These are phyloP conservation scores for Esox masquinongy DNA, from an alignment of 2,797 vertebrate genomes.

Conservation along the genomic window DNA sequence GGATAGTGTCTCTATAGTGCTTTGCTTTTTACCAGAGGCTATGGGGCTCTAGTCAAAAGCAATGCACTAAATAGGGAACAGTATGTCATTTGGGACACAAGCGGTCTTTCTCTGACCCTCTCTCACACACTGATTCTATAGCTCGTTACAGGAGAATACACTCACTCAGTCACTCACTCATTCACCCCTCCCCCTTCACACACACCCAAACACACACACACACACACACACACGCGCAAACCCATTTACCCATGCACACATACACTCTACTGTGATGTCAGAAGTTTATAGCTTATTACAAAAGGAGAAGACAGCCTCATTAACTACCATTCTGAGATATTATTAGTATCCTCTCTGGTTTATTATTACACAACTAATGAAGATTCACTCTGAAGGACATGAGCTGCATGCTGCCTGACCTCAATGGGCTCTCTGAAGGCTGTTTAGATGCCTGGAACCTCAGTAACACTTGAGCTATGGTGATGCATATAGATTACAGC, in stretches of 20 bases:
- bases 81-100: background rate
- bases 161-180: background rate
- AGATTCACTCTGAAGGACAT: background rate
- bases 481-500: background rate
- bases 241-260: background rate
- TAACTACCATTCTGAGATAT: background rate
- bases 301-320: background rate
- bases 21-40: no score
- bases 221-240: background rate
- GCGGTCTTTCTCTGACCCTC: background rate
- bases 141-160: conserved; percentile 50
- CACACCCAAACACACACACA: background rate
- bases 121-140: conserved; percentile 59
- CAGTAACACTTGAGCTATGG: background rate
- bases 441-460: background rate
- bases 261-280: background rate
- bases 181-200: background rate
- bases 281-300: background rate
- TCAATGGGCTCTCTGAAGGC: background rate
- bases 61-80: background rate
- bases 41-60: conserved; percentile 12
- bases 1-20: conserved; percentile 5
- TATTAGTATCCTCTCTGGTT: background rate
- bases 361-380: background rate
- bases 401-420: background rate